These are phyloP conservation scores for Acanthosoma haemorrhoidale DNA, from an alignment of 2,888 invertebrate species.

Conservation along the genomic window DNA sequence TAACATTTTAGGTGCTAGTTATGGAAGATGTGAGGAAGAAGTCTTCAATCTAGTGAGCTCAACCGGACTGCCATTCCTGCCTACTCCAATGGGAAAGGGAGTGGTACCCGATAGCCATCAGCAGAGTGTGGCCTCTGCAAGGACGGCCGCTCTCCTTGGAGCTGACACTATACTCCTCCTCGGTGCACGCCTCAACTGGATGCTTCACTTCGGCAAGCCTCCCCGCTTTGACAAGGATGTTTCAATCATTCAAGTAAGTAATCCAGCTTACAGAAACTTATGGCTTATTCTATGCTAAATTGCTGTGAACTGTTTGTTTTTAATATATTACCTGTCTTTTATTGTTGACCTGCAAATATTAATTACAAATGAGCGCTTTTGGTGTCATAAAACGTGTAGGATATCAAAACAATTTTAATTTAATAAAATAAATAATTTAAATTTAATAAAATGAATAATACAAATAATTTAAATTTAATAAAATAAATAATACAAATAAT, in stretches of 20 bases:
- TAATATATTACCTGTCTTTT: too few species aligned
- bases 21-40: conserved; percentile 68
- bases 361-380: too few species aligned
- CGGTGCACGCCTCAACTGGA: conserved; percentile 95
- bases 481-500: too few species aligned
- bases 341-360: too few species aligned
- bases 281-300: not conserved
- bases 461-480: too few species aligned
- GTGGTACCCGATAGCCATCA: conserved; percentile 46
- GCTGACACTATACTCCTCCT: conserved; percentile 83
- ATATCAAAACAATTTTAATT: too few species aligned
- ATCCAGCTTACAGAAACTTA: not conserved
- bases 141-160: conserved; percentile 77
- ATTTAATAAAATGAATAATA: too few species aligned
- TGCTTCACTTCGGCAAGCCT: conserved; percentile 88
- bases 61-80: conserved; percentile 79
- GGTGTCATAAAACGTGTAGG: too few species aligned
- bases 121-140: conserved; percentile 75
- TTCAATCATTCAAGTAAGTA: conserved; percentile 77
- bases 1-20: conserved; percentile 79
- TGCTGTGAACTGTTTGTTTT: too few species aligned
- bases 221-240: conserved; percentile 78
- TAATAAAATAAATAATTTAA: too few species aligned
- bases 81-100: conserved; percentile 87
- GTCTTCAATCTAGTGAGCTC: conserved; percentile 63